Evolutionary conservation across 2,888 invertebrate species (phyloP).

Genomic region (Falcaria lacertinaria): DNA sequence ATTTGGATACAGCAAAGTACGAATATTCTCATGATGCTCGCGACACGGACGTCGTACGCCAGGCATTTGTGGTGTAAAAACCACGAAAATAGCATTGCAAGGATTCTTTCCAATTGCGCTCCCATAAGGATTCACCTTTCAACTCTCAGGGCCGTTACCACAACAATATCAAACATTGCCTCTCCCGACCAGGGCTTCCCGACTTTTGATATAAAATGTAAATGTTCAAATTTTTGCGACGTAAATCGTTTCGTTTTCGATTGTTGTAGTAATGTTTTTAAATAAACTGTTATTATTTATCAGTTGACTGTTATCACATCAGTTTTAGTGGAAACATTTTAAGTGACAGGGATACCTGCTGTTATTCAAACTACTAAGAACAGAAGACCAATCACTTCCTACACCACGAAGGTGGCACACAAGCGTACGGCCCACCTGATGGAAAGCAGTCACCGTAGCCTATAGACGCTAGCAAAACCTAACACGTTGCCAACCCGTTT

Average conservation of each 20-base stretch:
- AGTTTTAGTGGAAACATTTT: too few relatives aligned
- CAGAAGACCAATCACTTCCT: too few relatives aligned
- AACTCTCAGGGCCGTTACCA: constrained; percentile 34
- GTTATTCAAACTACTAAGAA: too few relatives aligned
- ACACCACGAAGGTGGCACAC: too few relatives aligned
- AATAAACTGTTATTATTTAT: too few relatives aligned
- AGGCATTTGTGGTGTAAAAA: constrained; percentile 35
- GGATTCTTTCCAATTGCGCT: constrained; percentile 67
- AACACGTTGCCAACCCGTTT: too few relatives aligned
- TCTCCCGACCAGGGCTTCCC: constrained; percentile 11
- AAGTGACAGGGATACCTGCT: too few relatives aligned
- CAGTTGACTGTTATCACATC: too few relatives aligned
- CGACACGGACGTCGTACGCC: constrained; percentile 13
- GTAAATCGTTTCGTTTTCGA: neutral
- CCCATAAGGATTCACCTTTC: constrained; percentile 57
- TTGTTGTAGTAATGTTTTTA: neutral
- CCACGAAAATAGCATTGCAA: constrained; percentile 42
- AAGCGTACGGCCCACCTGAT: too few relatives aligned
- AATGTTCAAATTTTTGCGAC: neutral
- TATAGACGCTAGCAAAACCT: too few relatives aligned
- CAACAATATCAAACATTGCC: constrained; percentile 48
- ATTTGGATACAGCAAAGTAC: too few relatives aligned
- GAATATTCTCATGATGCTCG: constrained; percentile 6
- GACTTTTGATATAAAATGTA: constrained; percentile 10
- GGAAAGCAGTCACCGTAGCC: too few relatives aligned